These are phyloP conservation scores for Megaceryle maxima DNA, from an alignment of 2,113 vertebrate genomes.

Conservation along the genomic window DNA sequence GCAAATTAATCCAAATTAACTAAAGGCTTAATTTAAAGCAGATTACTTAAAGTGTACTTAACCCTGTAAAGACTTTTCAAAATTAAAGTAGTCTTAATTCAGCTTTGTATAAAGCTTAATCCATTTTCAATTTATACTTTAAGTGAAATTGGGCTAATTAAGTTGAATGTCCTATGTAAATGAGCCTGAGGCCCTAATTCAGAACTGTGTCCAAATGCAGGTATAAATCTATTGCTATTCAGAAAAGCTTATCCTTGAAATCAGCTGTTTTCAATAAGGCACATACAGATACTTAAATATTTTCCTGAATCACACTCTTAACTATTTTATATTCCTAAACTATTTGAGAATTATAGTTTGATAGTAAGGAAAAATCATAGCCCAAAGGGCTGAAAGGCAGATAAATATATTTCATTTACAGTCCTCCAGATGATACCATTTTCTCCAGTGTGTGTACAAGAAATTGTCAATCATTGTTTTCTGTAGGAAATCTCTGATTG, in stretches of 20 bases:
- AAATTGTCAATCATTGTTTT: slow-evolving; percentile 14
- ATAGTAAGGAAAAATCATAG: background rate
- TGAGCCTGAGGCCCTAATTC: slow-evolving; percentile 2
- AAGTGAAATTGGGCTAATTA: slow-evolving; percentile 56
- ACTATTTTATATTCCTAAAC: background rate
- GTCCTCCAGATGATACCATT: slow-evolving; percentile 4
- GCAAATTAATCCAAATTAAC: slow-evolving; percentile 66
- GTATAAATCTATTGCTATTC: background rate
- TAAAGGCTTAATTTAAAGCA: slow-evolving; percentile 62
- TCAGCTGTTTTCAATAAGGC: background rate
- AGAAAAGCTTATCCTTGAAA: background rate
- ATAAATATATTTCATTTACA: slow-evolving; percentile 21
- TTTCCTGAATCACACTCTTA: background rate
- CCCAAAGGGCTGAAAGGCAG: background rate
- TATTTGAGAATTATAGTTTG: background rate
- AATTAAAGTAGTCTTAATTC: slow-evolving; percentile 49
- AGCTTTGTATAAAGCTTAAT: slow-evolving; percentile 49
- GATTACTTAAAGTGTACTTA: slow-evolving; percentile 62
- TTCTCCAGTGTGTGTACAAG: background rate
- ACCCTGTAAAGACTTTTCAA: slow-evolving; percentile 47
- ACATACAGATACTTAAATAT: background rate
- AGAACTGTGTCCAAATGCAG: background rate
- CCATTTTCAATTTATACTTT: slow-evolving; percentile 44
- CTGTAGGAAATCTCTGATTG: slow-evolving; percentile 2
- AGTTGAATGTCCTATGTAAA: slow-evolving; percentile 5